Evolutionary conservation across 2,888 invertebrate species (phyloP).

Genomic region (Chorisops tibialis): DNA sequence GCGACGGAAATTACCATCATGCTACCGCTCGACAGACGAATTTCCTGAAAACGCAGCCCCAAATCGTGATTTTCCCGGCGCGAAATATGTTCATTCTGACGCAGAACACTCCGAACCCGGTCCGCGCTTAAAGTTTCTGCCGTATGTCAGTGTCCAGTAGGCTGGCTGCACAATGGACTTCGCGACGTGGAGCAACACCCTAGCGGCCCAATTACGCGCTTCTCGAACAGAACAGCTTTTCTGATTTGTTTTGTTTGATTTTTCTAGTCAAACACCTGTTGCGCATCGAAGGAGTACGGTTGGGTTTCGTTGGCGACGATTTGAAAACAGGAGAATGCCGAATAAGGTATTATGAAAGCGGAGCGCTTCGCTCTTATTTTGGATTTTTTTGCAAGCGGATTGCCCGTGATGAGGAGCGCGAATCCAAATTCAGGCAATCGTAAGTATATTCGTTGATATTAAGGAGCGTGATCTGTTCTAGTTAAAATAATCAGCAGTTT

Average conservation of each 20-base stretch:
- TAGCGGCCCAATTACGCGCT: neutral
- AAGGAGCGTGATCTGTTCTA: no score
- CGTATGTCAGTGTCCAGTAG: conserved; percentile 79
- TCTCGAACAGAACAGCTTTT: no score
- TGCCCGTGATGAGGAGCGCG: conserved; percentile 79
- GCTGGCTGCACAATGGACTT: conserved; percentile 89
- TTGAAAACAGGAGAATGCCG: conserved; percentile 88
- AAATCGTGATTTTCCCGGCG: neutral
- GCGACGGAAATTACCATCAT: conserved; percentile 18
- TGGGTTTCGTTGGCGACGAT: conserved; percentile 92
- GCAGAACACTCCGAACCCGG: conserved; percentile 98
- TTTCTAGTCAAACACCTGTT: conserved; percentile 79
- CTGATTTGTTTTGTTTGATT: neutral
- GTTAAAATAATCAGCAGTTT: no score
- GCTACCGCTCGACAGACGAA: neutral
- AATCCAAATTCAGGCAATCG: conserved; percentile 73
- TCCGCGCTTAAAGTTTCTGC: conserved; percentile 89
- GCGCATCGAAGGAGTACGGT: conserved; percentile 91
- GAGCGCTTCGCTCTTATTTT: conserved; percentile 97
- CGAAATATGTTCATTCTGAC: conserved; percentile 93
- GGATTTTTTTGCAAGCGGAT: conserved; percentile 95
- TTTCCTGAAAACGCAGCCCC: neutral
- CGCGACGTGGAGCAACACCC: conserved; percentile 71
- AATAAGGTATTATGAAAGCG: conserved; percentile 93
- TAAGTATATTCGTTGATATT: no score